Base-by-base conservation (phyloP, 2,888 invertebrate species). In the Lasioglossum leucozonium region DNA sequence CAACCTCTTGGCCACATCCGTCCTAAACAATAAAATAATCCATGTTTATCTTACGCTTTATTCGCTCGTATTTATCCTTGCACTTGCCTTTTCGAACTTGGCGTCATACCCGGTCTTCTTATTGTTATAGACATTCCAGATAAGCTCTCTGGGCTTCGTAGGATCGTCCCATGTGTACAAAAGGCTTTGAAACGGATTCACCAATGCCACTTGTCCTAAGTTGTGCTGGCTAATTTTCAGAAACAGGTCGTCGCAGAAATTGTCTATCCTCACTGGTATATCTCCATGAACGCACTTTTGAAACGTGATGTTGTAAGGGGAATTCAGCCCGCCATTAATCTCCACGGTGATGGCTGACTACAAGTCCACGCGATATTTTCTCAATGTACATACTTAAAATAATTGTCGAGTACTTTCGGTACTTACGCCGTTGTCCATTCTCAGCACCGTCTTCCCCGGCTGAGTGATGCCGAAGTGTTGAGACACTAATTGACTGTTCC, bases 91-190 rank as follows among this genome's bases (percentile, higher is more conserved):
- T 84, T 95, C 96, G 90, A 98, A 97, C 91, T 97, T 96, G n/a
- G 97, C 97, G 1, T 96, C 95, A 91, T 97, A 97, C 79, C 97
- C 97, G 86, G 96, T 96, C 51, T 97, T 97, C 93, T 97, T 97
- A 90, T 97, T 97, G 90, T 97, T 97, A 94, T 98, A 98, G 22
- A 98, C 97, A 93, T 98, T 98, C 98, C 98, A 98, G 89, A 97
- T 95, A 3, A 98, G 95, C 76, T 96, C 96, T 84, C 98, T 95
- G 22, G 97, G 96, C 79, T 97, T 96, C 0, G 96, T 96, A 0
- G 98, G 98, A 94, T 98, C 98, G 91, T 98, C 98, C 98, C 98
- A 98, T 0, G 98, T 98, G 93, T 98, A 98, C 55, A 98, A 94
- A 92, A 98, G 95, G 16, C 97, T 97, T 94, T 98, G 97, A 90